Base-by-base conservation (phyloP, 1,140 invertebrate species). In the Drosophila elegans region DNA sequence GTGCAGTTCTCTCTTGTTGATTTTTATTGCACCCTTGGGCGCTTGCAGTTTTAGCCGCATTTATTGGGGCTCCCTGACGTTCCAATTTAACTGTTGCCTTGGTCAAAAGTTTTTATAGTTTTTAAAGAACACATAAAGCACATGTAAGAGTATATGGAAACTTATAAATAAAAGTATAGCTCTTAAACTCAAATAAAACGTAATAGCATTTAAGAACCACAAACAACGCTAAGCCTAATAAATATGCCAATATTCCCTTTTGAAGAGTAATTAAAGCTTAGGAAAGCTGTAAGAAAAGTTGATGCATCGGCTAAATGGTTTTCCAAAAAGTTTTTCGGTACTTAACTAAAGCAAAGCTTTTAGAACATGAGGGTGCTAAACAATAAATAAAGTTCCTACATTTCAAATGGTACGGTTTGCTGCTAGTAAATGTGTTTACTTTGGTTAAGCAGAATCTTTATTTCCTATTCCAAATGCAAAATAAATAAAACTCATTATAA, bases 11-110 rank as follows among this genome's bases (percentile, higher is more conserved):
- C 36, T 44, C 13, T 42, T 55, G 32, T 57, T 54, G 29, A 12
- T 68, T 68, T 68, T 59, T 21, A 60, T 46, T 48, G 48, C 49
- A 25, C 42, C 73, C 48, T 11, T n/a, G 38, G 34, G 74, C 10
- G 6, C 10, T 9, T 34, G 25, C 34, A 66, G 12, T 66, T 34
- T 41, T 48, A 29, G 13, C 4, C 48, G 34, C 5, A 41, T 29
- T 66, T 49, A 32, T 66, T 49, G 34, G 6, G n/a, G 9, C 34
- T n/a, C n/a, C 11, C 13, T 27, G 56, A 12, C 11, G n/a, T 29
- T 38, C 9, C 10, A 27, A 44, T 34, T 64, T 34, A 44, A 27
- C 12, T 32, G 55, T 13, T 36, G 12, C 12, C 2, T 34, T 10
- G 49, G 2, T 46, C 7, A 11, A 10, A 25, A 0, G 4, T 25